A percentile compares a stretch with the other conserved stretches of the same genome.
phyloP scores from a whole-genome alignment of 2,888 invertebrate species.

The Melinaea menophilus region DNA sequence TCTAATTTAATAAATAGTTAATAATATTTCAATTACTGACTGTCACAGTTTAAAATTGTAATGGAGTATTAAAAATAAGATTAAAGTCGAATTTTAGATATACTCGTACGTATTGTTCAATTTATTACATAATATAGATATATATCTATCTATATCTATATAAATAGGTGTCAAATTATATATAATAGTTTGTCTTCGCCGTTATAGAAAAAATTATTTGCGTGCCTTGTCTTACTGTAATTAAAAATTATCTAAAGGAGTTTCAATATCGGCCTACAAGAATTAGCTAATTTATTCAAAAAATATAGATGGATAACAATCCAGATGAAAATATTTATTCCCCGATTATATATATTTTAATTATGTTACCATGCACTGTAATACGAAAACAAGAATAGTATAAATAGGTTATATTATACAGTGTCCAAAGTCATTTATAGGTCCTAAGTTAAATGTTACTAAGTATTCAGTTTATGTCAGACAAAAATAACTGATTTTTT shows the following conservation, averaged over 20 bases:
- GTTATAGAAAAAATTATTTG: conserved; percentile 40
- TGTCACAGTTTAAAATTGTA: not conserved
- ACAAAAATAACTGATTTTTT: too few species aligned
- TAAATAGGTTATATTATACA: too few species aligned
- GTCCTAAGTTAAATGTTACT: too few species aligned
- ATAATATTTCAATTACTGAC: not conserved
- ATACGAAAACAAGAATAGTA: too few species aligned
- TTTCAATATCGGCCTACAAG: conserved; percentile 33
- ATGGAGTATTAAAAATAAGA: not conserved
- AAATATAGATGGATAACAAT: not conserved
- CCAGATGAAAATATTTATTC: too few species aligned
- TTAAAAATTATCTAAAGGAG: conserved; percentile 16
- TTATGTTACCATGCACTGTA: too few species aligned
- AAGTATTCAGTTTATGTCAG: too few species aligned
- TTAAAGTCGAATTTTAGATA: not conserved
- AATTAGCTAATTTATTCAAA: conserved; percentile 22
- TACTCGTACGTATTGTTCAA: not conserved
- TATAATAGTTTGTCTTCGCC: conserved; percentile 13
- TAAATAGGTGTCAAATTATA: conserved; percentile 10
- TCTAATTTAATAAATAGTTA: too few species aligned
- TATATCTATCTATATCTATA: too few species aligned
- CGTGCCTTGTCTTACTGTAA: conserved; percentile 47
- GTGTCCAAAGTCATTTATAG: too few species aligned
- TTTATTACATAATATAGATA: conserved; percentile 4
- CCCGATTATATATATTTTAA: too few species aligned